Evolutionary conservation across 1,140 invertebrate genomes (phyloP), one percentile per base, ranked within the genome.

Genomic region (Diachasmimorpha longicaudata): DNA sequence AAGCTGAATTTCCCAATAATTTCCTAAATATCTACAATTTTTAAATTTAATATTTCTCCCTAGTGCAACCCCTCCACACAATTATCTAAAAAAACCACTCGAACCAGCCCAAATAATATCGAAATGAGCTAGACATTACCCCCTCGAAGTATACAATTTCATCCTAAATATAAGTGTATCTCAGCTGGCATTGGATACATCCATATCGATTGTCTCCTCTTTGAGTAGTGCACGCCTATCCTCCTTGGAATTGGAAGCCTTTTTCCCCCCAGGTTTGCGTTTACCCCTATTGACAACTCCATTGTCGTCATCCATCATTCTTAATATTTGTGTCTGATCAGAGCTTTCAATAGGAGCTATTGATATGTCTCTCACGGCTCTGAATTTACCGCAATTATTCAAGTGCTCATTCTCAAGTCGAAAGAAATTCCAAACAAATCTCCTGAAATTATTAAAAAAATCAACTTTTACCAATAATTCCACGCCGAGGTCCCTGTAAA

Each of bases 361-460:
- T 0, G 97, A 99, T 76, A 99, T 99, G 87, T 99, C 98, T 21
- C 99, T 89, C 0, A 99, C 98, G 4, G 98, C 98, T 85, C 98
- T 91, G 90, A 99, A 99, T 90, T 99, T 97, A 89, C 98, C 98
- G 90, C 98, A 99, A 90, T 99, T 99, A 89, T 99, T 99, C 6
- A 99, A 90, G 92, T 99, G 99, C 85, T 99, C 99, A 90, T 99
- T 99, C 90, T 99, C 99, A 78, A 99, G 87, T 0, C 99, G 98
- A 90, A 99, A 99, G 87, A 98, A 99, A 89, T 99, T 99, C 99
- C 99, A 99, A 44, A 99, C 93, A 90, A 99, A 99, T 74, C 98
- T 91, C 82, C 97, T 97, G 81, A 10, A 79, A 78, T 75, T 68
- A 52, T 55, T 70, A 55, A 75, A 13, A 80, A 46, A 46, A 46